phyloP scores from a whole-genome alignment of 1,140 invertebrate genomes.

The Leptinotarsa lineolata region DNA sequence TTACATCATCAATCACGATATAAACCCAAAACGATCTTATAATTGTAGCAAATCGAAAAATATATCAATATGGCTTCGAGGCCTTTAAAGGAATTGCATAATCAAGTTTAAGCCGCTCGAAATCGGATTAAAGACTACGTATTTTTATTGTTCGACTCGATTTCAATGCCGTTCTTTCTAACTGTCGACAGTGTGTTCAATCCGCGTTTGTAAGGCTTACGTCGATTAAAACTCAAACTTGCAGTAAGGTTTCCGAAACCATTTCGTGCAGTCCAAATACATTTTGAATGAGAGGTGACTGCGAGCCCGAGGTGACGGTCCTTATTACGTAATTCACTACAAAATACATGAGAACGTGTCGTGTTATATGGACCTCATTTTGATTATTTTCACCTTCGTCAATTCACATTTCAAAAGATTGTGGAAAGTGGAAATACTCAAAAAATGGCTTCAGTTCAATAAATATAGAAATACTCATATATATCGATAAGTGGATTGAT shows the following conservation, averaged over 20 bases:
- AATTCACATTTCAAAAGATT: too few relatives aligned
- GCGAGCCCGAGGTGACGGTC: background rate
- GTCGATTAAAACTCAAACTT: constrained; percentile 41
- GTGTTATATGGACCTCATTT: too few relatives aligned
- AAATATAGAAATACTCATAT: too few relatives aligned
- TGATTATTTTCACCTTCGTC: too few relatives aligned
- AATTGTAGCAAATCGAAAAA: constrained; percentile 15
- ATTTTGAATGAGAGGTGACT: background rate
- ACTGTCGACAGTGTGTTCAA: constrained; percentile 30
- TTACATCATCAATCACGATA: background rate
- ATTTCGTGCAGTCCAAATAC: constrained; percentile 26
- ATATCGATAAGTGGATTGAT: too few relatives aligned
- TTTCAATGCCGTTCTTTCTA: constrained; percentile 31
- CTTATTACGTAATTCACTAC: too few relatives aligned
- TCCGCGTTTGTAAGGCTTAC: constrained; percentile 40
- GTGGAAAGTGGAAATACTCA: too few relatives aligned
- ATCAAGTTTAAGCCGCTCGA: constrained; percentile 21
- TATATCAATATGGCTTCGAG: background rate
- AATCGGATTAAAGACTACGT: constrained; percentile 22
- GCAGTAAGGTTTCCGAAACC: constrained; percentile 44
- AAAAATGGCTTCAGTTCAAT: too few relatives aligned
- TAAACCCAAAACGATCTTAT: background rate
- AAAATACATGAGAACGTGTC: too few relatives aligned
- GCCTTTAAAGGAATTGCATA: constrained; percentile 24
- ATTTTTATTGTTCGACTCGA: constrained; percentile 42